Base-by-base conservation (phyloP, 2,888 invertebrate genomes). In the Orchesella flavescens region DNA sequence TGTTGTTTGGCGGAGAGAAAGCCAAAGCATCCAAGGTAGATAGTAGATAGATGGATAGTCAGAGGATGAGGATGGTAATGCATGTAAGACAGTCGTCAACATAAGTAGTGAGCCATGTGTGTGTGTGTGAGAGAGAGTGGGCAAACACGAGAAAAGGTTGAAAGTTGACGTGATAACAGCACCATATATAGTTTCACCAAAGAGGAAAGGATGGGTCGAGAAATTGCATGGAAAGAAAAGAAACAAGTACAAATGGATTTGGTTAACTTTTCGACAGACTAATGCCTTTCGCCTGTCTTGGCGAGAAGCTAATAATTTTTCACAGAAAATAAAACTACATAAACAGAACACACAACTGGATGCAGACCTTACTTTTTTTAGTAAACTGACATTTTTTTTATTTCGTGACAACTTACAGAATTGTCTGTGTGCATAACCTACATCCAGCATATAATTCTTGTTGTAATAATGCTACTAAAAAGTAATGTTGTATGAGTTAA, bases 171-270 rank as follows among this genome's bases (percentile, higher is more conserved):
- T 69, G 81, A 82, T 82, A 75, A 82, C 71, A 82, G 75, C 61
- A 69, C 13, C 81, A 78, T 34, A 78, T 34, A n/a, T 7, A 61
- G 59, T 17, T 68, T 74, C 55, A 46, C 69, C 81, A 73, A 65
- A 69, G 49, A 75, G 74, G 75, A 82, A n/a, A 72, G 76, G 75
- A 83, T 71, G 72, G 66, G 72, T 24, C 12, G 72, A 69, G 82
- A 82, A 76, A 83, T 83, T 83, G 66, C 82, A 77, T 69, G 72
- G 34, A 76, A 55, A 72, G 65, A 76, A 83, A 76, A 83, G 82
- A 76, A 83, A 83, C 82, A 83, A 83, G 82, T 76, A 83, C 82
- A 83, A 83, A 83, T 83, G 82, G 82, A 83, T 83, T 83, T 77
- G 76, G 82, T 83, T 83, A 83, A 83, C 82, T 83, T 82, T 83